phyloP scores from a whole-genome alignment of 1,140 invertebrate species.

The Eupristina koningsbergeri region DNA sequence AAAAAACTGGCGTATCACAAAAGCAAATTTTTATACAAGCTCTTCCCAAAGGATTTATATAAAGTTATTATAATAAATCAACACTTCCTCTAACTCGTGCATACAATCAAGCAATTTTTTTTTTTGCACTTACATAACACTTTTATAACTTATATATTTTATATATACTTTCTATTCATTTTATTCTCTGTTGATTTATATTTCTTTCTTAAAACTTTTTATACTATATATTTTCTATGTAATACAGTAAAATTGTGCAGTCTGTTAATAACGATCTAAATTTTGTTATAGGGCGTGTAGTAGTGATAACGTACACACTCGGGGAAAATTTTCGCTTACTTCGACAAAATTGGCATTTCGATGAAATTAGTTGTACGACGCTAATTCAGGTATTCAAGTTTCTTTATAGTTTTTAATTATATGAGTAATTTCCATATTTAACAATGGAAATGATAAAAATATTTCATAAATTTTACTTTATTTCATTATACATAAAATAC shows the following conservation, averaged over 20 bases:
- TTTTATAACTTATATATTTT: conserved; percentile 43
- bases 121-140: conserved; percentile 47
- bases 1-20: conserved; percentile 6
- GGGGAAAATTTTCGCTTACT: conserved; percentile 48
- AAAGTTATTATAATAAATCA: conserved; percentile 39
- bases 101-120: conserved; percentile 36
- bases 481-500: conserved; percentile 43
- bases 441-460: conserved; percentile 44
- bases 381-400: conserved; percentile 48
- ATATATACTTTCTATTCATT: conserved; percentile 48
- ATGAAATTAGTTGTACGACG: conserved; percentile 44
- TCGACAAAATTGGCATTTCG: conserved; percentile 49
- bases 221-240: conserved; percentile 33
- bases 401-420: conserved; percentile 33
- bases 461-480: conserved; percentile 37
- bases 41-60: conserved; percentile 30
- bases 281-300: conserved; percentile 57
- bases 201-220: conserved; percentile 31
- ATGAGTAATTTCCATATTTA: conserved; percentile 24
- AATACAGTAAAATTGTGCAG: conserved; percentile 48
- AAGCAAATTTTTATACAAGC: conserved; percentile 27
- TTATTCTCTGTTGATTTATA: background rate
- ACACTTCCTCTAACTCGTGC: conserved; percentile 4
- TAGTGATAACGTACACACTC: conserved; percentile 37
- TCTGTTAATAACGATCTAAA: conserved; percentile 51